These are phyloP conservation scores for Ligdia adustata DNA, from an alignment of 2,888 invertebrate species.

Conservation along the genomic window DNA sequence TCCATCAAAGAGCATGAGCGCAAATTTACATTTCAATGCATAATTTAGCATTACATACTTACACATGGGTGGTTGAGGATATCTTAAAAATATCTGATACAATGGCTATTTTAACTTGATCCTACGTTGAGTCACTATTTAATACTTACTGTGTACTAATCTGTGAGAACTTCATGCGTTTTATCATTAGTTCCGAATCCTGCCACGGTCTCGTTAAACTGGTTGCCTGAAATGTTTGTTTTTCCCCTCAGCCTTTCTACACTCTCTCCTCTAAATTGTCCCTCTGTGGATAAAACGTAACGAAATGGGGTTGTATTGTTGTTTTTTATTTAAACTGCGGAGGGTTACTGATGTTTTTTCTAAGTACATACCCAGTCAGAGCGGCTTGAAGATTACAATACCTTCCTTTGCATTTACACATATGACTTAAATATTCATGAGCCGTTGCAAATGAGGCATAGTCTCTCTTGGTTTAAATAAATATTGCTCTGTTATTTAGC, in stretches of 20 bases:
- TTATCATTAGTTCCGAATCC: neutral
- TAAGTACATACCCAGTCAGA: too few species aligned
- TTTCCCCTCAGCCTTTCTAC: constrained; percentile 70
- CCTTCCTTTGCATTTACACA: too few species aligned
- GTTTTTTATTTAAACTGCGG: constrained; percentile 48
- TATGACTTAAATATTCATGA: too few species aligned
- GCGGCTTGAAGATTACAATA: too few species aligned
- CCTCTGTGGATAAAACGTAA: constrained; percentile 58
- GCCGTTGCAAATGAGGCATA: too few species aligned
- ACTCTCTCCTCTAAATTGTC: constrained; percentile 73
- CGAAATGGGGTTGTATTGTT: constrained; percentile 48
- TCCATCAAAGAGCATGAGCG: constrained; percentile 24
- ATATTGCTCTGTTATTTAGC: too few species aligned
- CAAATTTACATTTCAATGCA: constrained; percentile 80
- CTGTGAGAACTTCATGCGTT: neutral
- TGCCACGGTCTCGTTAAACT: neutral
- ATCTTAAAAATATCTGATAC: constrained; percentile 29
- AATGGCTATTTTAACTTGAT: constrained; percentile 6
- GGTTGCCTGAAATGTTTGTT: constrained; percentile 42
- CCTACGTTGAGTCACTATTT: neutral
- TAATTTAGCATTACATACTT: constrained; percentile 70
- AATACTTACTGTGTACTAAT: neutral
- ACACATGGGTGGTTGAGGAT: constrained; percentile 42
- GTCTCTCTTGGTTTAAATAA: too few species aligned
- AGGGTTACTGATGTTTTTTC: constrained; percentile 12